Evolutionary conservation across 1,140 invertebrate species (phyloP).

Genomic region (Drosophila truncata): DNA sequence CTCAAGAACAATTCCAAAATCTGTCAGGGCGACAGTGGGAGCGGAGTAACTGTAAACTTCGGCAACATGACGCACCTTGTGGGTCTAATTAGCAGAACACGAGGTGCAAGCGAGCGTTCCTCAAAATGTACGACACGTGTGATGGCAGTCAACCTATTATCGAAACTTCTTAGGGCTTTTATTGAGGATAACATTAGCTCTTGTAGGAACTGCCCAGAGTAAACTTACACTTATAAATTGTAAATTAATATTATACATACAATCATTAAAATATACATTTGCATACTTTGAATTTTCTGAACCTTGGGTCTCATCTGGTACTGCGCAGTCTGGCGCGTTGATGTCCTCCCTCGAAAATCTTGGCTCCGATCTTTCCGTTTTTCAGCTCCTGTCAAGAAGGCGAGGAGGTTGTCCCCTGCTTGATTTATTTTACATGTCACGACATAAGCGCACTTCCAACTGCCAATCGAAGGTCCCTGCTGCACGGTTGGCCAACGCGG

Average conservation of each 20-base stretch:
- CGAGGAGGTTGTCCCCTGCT: slow-evolving; percentile 43
- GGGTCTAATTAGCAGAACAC: neutral
- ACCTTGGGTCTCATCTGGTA: slow-evolving; percentile 21
- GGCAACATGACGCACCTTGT: neutral
- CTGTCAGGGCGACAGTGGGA: neutral
- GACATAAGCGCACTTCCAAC: slow-evolving; percentile 75
- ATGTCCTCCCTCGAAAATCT: slow-evolving; percentile 16
- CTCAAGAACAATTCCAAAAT: neutral
- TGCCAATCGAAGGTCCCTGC: slow-evolving; percentile 54
- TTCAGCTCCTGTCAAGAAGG: slow-evolving; percentile 35
- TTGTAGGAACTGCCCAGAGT: neutral
- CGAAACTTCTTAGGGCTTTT: neutral
- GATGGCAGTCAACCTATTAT: neutral
- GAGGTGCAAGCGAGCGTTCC: neutral
- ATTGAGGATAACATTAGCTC: neutral
- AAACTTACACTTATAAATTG: neutral
- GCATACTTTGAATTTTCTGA: no score
- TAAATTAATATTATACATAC: neutral
- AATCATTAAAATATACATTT: neutral
- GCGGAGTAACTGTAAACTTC: neutral
- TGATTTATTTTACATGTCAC: slow-evolving; percentile 83
- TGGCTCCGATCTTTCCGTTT: slow-evolving; percentile 32
- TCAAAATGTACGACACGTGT: neutral
- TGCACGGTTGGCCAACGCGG: neutral
- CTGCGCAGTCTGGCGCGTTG: neutral